These are phyloP conservation scores for Platysteira castanea DNA, from an alignment of 2,113 vertebrate genomes.

Conservation along the genomic window DNA sequence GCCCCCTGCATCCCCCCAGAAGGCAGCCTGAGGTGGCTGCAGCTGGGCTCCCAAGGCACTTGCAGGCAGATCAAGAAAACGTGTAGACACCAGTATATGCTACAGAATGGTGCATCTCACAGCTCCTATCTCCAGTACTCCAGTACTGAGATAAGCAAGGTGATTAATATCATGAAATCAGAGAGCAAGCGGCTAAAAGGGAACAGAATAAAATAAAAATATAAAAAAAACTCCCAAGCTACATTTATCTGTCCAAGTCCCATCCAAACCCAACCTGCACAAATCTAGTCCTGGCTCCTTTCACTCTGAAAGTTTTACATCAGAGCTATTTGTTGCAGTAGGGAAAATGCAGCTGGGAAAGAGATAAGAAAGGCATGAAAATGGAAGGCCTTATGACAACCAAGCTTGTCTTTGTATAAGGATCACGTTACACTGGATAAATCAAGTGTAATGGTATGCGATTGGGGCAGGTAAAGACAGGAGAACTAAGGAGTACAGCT, in stretches of 20 bases:
- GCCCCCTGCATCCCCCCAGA: background rate
- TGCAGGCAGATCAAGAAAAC: background rate
- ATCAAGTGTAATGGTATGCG: constrained; percentile 3
- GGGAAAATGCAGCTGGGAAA: background rate
- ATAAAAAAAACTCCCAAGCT: background rate
- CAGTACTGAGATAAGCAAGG: background rate
- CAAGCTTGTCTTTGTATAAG: background rate
- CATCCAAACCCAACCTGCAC: background rate
- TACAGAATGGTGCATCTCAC: background rate
- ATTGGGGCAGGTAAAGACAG: constrained; percentile 37
- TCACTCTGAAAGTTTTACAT: background rate
- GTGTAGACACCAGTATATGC: fast-evolving
- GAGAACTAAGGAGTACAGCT: background rate
- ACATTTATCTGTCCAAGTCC: background rate
- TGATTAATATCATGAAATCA: background rate
- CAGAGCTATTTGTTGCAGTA: background rate
- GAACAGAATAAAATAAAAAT: background rate
- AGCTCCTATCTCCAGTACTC: background rate
- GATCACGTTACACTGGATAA: constrained; percentile 11
- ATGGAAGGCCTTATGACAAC: background rate
- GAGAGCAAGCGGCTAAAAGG: background rate
- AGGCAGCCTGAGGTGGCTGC: background rate
- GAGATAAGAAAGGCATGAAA: constrained; percentile 26
- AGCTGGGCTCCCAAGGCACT: background rate
- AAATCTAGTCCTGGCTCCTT: background rate